Evolutionary conservation across 2,797 vertebrate genomes (phyloP), one percentile per base, ranked within the genome.

Genomic region (Acipenser ruthenus): DNA sequence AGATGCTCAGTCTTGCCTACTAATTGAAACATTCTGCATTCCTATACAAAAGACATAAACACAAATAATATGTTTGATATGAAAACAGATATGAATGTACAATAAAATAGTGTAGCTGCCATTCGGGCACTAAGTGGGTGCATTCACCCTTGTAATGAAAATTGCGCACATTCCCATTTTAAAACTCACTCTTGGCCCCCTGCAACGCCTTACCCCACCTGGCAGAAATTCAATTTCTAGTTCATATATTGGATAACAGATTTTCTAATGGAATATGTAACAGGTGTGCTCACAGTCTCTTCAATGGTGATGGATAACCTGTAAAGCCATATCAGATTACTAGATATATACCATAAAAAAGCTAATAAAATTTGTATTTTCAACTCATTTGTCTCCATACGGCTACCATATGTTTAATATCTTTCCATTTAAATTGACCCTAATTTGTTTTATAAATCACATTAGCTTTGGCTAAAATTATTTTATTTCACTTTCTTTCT

Each of bases 331-430:
- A 73, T 80, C 77, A 73, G 77, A 82, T 68, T 74, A 81, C 79
- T 80, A 82, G 83, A 84, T 85, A 79, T 75, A 79, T 73, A 78
- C 73, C 74, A 78, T 84, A 77, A 82, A 86, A 83, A 82, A 84
- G 82, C 79, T 85, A 84, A 89, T 87, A 86, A 84, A 76, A 82
- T 86, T 84, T 86, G 81, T 79, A 81, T 82, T 77, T 83, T 83
- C 78, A 80, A 81, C 79, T 82, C 83, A 86, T 87, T 80, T 78
- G 78, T 81, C 78, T 78, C 79, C n/a, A 58, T 71, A 60, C 71
- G 75, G 82, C 74, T 67, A 74, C 82, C 84, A 84, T 86, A 86
- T 86, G 84, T 74, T 86, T 71, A 6, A 86, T 86, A 82, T 83
- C 69, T 67, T 68, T 62, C 56, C 72, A 69, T 8, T 67, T 76